Percentiles rank a stretch among this genome's conserved stretches.
Conservation (phyloP, 2,113 vertebrate genomes). For the Corynorhinus townsendii region DNA sequence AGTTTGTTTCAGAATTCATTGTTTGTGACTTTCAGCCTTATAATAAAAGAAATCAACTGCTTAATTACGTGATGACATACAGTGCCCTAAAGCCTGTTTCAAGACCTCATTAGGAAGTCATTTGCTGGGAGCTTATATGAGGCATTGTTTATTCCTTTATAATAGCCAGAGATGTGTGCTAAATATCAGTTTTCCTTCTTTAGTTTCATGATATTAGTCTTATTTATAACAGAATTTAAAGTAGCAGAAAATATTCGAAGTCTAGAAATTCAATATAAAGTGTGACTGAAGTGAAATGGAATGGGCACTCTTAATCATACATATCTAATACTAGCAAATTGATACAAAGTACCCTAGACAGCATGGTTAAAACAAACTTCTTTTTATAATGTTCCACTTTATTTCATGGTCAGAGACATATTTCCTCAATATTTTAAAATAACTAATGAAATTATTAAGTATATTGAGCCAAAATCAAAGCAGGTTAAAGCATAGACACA, state of each 20-base stretch:
- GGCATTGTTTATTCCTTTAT: not conserved
- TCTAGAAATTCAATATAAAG: constrained; percentile 43
- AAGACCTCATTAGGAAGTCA: constrained; percentile 33
- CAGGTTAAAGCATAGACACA: not conserved
- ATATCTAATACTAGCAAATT: not conserved
- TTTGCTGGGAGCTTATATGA: constrained; percentile 39
- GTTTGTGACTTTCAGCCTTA: not conserved
- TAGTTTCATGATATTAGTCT: constrained; percentile 20
- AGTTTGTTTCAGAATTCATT: constrained; percentile 20
- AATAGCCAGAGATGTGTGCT: not conserved
- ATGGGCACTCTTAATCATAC: not conserved
- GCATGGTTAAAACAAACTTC: not conserved
- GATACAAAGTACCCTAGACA: not conserved
- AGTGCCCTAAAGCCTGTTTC: constrained; percentile 37
- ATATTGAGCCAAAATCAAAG: not conserved
- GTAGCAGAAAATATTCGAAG: not conserved
- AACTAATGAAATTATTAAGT: not conserved
- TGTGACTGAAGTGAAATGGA: not conserved
- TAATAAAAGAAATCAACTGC: not conserved
- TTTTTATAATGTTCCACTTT: not conserved
- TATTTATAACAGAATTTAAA: not conserved
- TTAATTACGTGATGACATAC: constrained; percentile 45
- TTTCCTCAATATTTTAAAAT: not conserved
- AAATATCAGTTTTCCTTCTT: not conserved
- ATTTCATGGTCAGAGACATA: not conserved